phyloP scores from a whole-genome alignment of 2,888 invertebrate genomes.

The Ellobium chinense region DNA sequence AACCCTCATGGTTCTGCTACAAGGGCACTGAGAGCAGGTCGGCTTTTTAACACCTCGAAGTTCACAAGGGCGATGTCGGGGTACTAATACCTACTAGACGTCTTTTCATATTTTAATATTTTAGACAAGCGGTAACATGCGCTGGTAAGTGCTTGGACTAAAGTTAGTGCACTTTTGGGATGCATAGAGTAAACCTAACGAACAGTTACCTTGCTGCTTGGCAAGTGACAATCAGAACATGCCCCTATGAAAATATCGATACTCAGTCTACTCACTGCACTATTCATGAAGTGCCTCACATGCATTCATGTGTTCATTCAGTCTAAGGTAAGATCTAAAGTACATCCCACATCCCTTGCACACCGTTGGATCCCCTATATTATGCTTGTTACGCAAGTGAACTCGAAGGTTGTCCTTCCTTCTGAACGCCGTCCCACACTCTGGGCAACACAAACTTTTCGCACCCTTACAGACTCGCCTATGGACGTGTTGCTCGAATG shows the following conservation, averaged over 20 bases:
- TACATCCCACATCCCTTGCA: constrained; percentile 44
- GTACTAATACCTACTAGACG: neutral
- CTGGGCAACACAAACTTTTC: constrained; percentile 18
- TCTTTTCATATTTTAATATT: too few species aligned
- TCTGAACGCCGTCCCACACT: constrained; percentile 24
- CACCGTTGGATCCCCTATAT: constrained; percentile 40
- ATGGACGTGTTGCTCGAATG: neutral
- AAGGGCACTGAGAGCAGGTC: neutral
- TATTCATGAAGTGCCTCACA: constrained; percentile 27
- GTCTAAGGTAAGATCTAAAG: constrained; percentile 46
- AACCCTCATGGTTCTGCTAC: neutral
- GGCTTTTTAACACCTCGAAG: too few species aligned
- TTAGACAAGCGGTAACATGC: too few species aligned
- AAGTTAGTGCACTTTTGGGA: too few species aligned
- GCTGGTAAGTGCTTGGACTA: too few species aligned
- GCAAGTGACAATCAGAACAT: too few species aligned
- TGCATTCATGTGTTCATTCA: constrained; percentile 34
- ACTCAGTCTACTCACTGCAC: too few species aligned
- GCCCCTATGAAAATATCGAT: neutral
- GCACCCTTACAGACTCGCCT: constrained; percentile 20
- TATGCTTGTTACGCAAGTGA: constrained; percentile 49
- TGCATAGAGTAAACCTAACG: too few species aligned
- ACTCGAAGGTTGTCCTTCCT: constrained; percentile 48
- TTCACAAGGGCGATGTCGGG: neutral
- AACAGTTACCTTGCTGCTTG: too few species aligned